Conservation (phyloP, 2,888 invertebrate species). For the Polyommatus iphigenia region DNA sequence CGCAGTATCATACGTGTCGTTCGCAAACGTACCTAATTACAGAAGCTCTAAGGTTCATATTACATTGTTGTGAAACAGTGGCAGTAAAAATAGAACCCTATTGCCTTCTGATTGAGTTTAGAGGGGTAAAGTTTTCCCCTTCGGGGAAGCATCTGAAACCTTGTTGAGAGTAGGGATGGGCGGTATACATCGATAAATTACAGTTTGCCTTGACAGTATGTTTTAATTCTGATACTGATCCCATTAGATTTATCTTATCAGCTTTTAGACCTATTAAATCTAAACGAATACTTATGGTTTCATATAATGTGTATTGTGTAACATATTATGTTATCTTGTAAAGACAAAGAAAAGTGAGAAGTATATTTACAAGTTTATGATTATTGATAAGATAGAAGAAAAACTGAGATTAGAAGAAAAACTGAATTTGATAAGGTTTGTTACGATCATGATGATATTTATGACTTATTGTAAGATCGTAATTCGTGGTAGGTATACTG, state of each 20-base stretch:
- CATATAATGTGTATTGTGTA: too few relatives aligned
- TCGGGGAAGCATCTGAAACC: conserved; percentile 21
- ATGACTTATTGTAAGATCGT: too few relatives aligned
- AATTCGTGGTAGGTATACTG: too few relatives aligned
- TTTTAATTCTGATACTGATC: not conserved
- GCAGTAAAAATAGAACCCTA: conserved; percentile 53
- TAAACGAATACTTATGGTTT: not conserved
- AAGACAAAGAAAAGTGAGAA: too few relatives aligned
- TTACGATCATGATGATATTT: not conserved
- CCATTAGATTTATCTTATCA: not conserved
- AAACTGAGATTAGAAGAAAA: too few relatives aligned
- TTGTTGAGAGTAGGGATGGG: conserved; percentile 5
- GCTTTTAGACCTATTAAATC: not conserved
- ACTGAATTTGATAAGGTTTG: not conserved
- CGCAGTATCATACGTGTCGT: not conserved
- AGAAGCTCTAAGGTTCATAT: conserved; percentile 57
- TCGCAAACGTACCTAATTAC: conserved; percentile 55
- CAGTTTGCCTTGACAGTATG: not conserved
- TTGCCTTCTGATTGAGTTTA: conserved; percentile 35
- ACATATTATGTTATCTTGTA: too few relatives aligned
- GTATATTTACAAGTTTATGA: too few relatives aligned
- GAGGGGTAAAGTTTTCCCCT: conserved; percentile 11
- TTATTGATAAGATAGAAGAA: too few relatives aligned
- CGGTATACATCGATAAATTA: conserved; percentile 2
- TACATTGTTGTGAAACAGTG: conserved; percentile 45